Conservation (phyloP, 2,888 invertebrate species). For the Ptychoptera albimana region DNA sequence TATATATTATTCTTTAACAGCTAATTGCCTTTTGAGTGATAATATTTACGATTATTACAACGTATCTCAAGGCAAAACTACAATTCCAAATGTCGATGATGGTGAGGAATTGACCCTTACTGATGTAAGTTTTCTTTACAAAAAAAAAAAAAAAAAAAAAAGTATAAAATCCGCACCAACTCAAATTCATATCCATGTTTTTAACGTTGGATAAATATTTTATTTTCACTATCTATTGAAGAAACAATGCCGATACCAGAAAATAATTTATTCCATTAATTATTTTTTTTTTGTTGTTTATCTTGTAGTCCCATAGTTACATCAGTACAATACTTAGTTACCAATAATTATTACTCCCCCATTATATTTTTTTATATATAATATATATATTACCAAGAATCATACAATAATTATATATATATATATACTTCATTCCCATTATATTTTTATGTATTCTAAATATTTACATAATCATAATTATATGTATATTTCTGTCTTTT, state of each 20-base stretch:
- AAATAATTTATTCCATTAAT: background rate
- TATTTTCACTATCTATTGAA: no score
- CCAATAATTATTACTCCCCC: background rate
- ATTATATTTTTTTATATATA: no score
- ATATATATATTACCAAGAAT: no score
- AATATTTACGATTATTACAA: conserved; percentile 87
- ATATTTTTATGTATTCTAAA: no score
- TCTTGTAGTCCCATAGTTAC: background rate
- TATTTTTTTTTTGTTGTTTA: background rate
- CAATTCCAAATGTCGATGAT: conserved; percentile 91
- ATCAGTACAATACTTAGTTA: background rate
- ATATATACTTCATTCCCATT: no score
- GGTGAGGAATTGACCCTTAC: conserved; percentile 78
- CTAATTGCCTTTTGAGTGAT: conserved; percentile 61
- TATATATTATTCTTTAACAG: conserved; percentile 29
- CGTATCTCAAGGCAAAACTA: conserved; percentile 93
- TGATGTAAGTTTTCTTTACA: conserved; percentile 56
- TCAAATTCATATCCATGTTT: no score
- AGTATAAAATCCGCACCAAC: background rate
- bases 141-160: background rate
- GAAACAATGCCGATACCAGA: no score
- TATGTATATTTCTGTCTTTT: no score
- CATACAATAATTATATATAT: no score
- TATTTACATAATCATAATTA: no score
- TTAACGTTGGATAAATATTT: no score